Conservation (phyloP, 2,113 vertebrate species). For the Terrapene triunguis region DNA sequence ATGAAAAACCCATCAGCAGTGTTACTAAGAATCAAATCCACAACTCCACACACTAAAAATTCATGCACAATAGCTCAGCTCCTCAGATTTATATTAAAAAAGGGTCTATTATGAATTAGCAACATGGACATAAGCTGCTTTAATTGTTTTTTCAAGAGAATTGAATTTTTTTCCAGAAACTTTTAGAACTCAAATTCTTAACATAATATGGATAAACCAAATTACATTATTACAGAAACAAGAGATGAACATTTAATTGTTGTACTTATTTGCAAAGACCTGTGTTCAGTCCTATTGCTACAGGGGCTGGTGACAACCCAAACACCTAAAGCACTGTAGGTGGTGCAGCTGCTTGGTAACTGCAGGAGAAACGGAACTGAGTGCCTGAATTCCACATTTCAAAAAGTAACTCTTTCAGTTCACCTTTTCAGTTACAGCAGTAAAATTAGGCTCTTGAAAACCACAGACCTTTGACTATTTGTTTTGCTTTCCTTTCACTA, state of each 20-base stretch:
- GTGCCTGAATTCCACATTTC: not conserved
- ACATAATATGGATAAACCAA: not conserved
- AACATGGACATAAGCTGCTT: accelerated
- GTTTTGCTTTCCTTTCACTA: not conserved
- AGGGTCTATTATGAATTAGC: not conserved
- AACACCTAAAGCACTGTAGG: not conserved
- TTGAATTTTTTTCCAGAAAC: not conserved
- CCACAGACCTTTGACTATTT: not conserved
- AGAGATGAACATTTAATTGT: not conserved
- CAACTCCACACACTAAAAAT: not conserved
- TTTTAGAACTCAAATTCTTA: not conserved
- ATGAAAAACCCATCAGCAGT: not conserved
- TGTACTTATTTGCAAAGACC: not conserved
- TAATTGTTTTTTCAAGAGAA: not conserved
- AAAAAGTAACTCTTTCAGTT: not conserved
- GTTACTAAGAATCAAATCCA: not conserved
- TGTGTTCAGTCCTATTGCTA: not conserved
- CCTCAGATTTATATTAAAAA: not conserved
- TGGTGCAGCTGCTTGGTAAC: accelerated
- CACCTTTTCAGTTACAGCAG: not conserved
- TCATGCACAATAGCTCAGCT: not conserved
- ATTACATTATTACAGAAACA: not conserved
- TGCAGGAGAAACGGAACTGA: not conserved
- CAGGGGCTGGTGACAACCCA: not conserved
- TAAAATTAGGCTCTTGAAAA: not conserved